These are phyloP conservation scores for Pristionchus pacificus DNA, from an alignment of 1,140 invertebrate genomes.

Conservation along the genomic window DNA sequence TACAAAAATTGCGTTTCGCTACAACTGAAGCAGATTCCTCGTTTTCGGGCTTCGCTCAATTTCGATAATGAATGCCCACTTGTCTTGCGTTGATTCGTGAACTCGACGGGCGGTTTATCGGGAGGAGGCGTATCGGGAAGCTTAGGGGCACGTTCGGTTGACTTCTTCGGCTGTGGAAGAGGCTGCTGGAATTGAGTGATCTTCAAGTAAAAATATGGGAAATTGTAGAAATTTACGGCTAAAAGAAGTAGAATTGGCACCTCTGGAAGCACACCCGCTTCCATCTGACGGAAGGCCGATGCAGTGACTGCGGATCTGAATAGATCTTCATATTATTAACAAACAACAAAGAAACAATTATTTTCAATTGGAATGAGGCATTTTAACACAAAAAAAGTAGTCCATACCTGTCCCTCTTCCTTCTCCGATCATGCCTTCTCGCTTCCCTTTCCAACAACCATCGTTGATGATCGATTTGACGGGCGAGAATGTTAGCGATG, in stretches of 20 bases:
- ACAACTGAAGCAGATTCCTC: neutral
- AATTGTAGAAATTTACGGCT: neutral
- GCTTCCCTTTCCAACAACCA: conserved; percentile 52
- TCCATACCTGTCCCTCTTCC: conserved; percentile 37
- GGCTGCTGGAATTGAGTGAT: neutral
- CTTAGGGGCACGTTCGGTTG: neutral
- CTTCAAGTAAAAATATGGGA: neutral
- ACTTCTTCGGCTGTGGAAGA: neutral
- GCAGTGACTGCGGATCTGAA: neutral
- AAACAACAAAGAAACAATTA: conserved; percentile 9
- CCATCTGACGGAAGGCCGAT: neutral
- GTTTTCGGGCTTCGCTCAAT: conserved; percentile 4
- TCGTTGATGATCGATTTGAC: conserved; percentile 56
- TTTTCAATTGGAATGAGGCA: conserved; percentile 14
- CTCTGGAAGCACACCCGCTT: neutral
- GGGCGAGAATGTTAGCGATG: conserved; percentile 48
- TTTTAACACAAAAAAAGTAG: conserved; percentile 15
- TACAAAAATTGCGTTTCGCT: neutral
- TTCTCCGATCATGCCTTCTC: conserved; percentile 44
- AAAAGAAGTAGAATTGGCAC: neutral
- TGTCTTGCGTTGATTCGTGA: neutral
- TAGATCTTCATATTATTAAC: neutral
- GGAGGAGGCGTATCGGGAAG: neutral
- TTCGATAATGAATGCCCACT: neutral
- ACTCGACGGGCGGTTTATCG: neutral